Evolutionary conservation across 2,797 vertebrate species (phyloP).

Genomic region (Muscicapa comitata): DNA sequence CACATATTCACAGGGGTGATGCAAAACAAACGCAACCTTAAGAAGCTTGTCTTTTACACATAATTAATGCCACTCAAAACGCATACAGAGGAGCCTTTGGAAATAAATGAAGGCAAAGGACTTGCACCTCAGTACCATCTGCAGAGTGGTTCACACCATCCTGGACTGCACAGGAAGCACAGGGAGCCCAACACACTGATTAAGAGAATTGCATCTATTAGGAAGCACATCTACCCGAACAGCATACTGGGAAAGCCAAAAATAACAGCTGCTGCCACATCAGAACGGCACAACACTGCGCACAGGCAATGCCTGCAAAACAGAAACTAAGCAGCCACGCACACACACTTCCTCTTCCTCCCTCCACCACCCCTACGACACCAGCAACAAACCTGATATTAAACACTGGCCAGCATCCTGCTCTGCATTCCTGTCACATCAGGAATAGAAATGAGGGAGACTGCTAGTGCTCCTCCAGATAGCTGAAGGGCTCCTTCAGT

Average conservation of each 20-base stretch:
- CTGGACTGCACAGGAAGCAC: neutral
- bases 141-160: neutral
- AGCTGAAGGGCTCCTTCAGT: neutral
- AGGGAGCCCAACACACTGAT: neutral
- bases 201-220: neutral
- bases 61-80: neutral
- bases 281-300: neutral
- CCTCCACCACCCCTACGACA: neutral
- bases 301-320: neutral
- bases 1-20: neutral
- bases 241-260: constrained; percentile 25
- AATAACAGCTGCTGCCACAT: constrained; percentile 57
- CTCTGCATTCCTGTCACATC: constrained; percentile 20
- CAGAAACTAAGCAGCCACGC: constrained; percentile 9
- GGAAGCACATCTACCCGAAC: neutral
- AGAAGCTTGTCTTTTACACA: neutral
- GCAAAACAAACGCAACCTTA: neutral
- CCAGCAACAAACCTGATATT: constrained; percentile 8
- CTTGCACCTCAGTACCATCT: neutral
- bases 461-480: neutral
- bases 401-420: neutral
- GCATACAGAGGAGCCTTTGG: neutral
- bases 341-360: constrained; percentile 26
- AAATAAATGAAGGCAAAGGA: neutral
- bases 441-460: neutral